These are phyloP conservation scores for Tenthredo distinguenda DNA, from an alignment of 2,888 invertebrate genomes.

Conservation along the genomic window DNA sequence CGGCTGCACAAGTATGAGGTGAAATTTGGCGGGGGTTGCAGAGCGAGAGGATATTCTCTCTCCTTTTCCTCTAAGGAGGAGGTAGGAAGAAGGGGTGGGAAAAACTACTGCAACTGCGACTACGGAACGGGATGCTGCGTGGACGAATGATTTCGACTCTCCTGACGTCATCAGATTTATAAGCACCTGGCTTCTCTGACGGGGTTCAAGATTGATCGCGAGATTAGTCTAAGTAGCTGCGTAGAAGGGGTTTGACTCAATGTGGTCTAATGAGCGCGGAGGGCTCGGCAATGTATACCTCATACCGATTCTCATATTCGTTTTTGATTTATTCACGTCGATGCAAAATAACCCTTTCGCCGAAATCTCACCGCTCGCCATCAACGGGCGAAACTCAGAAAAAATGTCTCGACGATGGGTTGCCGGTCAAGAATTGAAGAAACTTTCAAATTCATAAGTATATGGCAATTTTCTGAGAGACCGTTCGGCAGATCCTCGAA, in stretches of 20 bases:
- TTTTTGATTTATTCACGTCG: conserved; percentile 5
- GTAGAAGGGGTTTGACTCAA: conserved; percentile 61
- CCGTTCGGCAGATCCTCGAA: too few species aligned
- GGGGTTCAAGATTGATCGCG: conserved; percentile 74
- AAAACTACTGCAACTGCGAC: conserved; percentile 5
- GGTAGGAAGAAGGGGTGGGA: conserved; percentile 44
- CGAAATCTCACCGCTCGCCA: not conserved
- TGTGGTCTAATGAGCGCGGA: conserved; percentile 47
- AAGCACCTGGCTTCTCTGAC: conserved; percentile 71
- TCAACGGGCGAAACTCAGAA: not conserved
- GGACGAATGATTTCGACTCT: conserved; percentile 39
- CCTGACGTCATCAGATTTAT: conserved; percentile 60
- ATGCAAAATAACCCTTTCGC: not conserved
- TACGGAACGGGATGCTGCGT: conserved; percentile 39
- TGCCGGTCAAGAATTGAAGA: too few species aligned
- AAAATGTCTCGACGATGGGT: too few species aligned
- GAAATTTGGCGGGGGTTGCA: conserved; percentile 43
- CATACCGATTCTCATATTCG: not conserved
- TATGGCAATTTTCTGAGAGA: too few species aligned
- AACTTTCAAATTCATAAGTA: too few species aligned
- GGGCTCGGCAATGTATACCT: conserved; percentile 7
- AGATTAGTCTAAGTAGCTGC: conserved; percentile 72
- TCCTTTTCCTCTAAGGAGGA: not conserved
- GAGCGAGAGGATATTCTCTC: conserved; percentile 12
- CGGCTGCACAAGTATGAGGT: not conserved